A percentile compares a stretch with the other conserved stretches of the same genome.
Evolutionary conservation across 2,888 invertebrate species (phyloP).

Genomic region (Drosophila helvetica): DNA sequence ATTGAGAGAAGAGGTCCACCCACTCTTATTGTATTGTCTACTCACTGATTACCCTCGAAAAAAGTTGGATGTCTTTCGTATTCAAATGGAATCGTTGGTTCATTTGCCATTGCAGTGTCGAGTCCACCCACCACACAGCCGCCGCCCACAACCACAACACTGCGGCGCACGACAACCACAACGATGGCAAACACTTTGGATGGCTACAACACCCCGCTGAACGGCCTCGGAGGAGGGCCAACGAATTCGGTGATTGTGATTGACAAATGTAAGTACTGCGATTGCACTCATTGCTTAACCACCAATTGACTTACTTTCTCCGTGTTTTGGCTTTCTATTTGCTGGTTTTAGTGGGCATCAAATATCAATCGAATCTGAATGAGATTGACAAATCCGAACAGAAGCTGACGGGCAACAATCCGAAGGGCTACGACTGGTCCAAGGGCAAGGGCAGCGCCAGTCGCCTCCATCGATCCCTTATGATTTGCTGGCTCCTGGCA

Average conservation of each 20-base stretch:
- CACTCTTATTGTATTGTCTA: background rate
- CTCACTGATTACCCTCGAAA: background rate
- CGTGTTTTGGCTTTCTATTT: slow-evolving; percentile 39
- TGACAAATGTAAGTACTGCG: slow-evolving; percentile 85
- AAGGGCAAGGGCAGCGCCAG: slow-evolving; percentile 72
- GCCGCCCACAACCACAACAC: slow-evolving; percentile 87
- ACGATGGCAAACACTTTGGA: slow-evolving; percentile 61
- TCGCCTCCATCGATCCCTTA: background rate
- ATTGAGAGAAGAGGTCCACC: background rate
- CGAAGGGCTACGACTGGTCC: slow-evolving; percentile 82
- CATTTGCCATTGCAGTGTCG: slow-evolving; percentile 87
- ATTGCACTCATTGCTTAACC: slow-evolving; percentile 6
- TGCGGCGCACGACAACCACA: slow-evolving; percentile 73
- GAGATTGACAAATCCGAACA: slow-evolving; percentile 92
- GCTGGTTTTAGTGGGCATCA: slow-evolving; percentile 86
- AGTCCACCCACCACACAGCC: slow-evolving; percentile 92
- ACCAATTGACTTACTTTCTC: background rate
- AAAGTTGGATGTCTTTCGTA: background rate
- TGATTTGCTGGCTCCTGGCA: slow-evolving; percentile 39
- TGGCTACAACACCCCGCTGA: slow-evolving; percentile 84
- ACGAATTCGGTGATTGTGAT: slow-evolving; percentile 87
- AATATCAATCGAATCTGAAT: slow-evolving; percentile 90
- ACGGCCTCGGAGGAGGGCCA: slow-evolving; percentile 85
- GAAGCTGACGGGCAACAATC: slow-evolving; percentile 85
- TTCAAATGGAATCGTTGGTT: background rate